Evolutionary conservation across 37 sponge, comb jelly and placozoan species (phyloP).

Genomic region (Agelas oroides): DNA sequence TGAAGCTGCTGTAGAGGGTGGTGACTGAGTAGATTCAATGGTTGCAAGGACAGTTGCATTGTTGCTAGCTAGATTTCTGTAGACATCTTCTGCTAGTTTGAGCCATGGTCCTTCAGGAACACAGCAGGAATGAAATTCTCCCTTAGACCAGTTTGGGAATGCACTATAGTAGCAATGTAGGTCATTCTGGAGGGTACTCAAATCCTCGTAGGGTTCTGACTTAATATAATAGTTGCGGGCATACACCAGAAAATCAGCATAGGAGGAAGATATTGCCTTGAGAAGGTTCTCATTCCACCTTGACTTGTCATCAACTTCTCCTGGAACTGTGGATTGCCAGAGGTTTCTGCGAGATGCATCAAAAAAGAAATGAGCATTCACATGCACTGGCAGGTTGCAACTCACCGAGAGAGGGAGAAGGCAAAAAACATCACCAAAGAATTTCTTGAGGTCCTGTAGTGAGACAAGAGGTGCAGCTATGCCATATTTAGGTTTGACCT

Average conservation of each 20-base stretch:
- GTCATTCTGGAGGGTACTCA: background rate
- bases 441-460: too few species aligned
- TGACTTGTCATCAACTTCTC: slow-evolving; percentile 6
- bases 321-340: slow-evolving; percentile 21
- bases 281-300: slow-evolving; percentile 71
- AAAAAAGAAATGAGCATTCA: slow-evolving; percentile 51
- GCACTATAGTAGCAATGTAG: background rate
- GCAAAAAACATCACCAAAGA: slow-evolving; percentile 42
- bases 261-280: slow-evolving; percentile 58
- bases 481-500: slow-evolving; percentile 23
- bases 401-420: slow-evolving; percentile 51
- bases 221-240: background rate
- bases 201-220: background rate
- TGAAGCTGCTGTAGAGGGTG: background rate
- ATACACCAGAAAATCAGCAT: slow-evolving; percentile 39
- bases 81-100: background rate
- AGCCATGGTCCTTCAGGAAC: background rate
- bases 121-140: too few species aligned
- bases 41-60: background rate
- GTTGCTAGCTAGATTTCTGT: background rate
- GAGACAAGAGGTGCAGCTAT: slow-evolving; percentile 2
- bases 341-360: slow-evolving; percentile 19
- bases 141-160: slow-evolving; percentile 1
- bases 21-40: background rate
- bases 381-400: slow-evolving; percentile 47